Evolutionary conservation across 2,113 vertebrate species (phyloP), one percentile per base, ranked within the genome.

Genomic region (Orycteropus afer): DNA sequence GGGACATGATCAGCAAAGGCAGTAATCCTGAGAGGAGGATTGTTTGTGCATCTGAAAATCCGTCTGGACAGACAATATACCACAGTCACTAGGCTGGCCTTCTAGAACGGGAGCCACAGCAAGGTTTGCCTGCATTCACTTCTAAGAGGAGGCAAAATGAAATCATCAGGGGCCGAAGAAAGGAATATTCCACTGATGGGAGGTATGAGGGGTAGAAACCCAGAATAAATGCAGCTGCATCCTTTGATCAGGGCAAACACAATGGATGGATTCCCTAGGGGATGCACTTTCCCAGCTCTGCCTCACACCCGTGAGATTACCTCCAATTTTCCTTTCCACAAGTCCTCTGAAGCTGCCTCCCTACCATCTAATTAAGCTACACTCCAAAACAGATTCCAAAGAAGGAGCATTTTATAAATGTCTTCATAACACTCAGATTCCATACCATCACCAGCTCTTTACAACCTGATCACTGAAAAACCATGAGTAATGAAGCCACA

Each of bases 81-180:
- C 91, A 93, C 82, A 94, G 91, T 95, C 94, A 93, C 94, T 49
- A 91, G 40, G 84, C 27, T 89, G 96, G 93, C 93, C 95, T 96
- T 98, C 97, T 53, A 83, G 80, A 94, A 55, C 83, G 69, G 89
- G 77, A 85, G 40, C 14, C 51, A 34, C 61, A 84, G 40, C 76
- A 40, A 78, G 40, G 80, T 34, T 89, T 61, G 18, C 27, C 59
- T 49, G 23, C 18, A 34, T 13, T 79, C 40, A 69, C 86, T 74
- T 80, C 40, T 47, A 77, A 57, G 2, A 3, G 3, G 69, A 74
- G 89, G 57, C 15, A 3, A 71, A 88, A 34, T 59, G 51, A 65
- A 80, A 63, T 25, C 23, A 34, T 6, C 27, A 55, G 13, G 32
- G 17, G 67, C 88, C 55, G 37, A 45, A 82, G 96, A 89, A 59